Evolutionary conservation across 1,140 invertebrate genomes (phyloP), one percentile per base, ranked within the genome.

Genomic region (Neotoxoptera formosana): DNA sequence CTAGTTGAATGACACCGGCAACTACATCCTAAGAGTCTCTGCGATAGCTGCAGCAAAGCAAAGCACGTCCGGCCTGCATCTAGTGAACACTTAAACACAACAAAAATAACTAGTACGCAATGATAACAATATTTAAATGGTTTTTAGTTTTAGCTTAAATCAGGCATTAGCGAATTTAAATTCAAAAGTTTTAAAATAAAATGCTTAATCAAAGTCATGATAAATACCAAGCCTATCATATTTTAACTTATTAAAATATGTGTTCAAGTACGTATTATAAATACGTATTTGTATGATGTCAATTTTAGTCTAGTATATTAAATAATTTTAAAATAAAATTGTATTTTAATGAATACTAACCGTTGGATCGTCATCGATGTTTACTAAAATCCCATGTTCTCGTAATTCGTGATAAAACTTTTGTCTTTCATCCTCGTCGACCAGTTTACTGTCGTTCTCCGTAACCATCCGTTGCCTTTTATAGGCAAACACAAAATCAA

Each of bases 401-500:
- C 11, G 45, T n/a, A 92, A 53, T 92, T 92, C 45, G 1, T 84
- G 30, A n/a, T 84, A 92, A 84, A 92, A 84, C 21, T 21, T 47
- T 36, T 11, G 76, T 34, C 91, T 81, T 36, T 92, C 91, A 7
- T 45, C 14, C 2, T 92, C 76, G 47, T 92, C 48, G n/a, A 41
- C 34, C 3, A 53, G 47, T 41, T 84, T 84, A 34, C n/a, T 53
- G 9, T 36, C 4, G 21, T n/a, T 7, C n/a, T 76, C 60, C 20
- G 7, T 11, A 20, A 34, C 21, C 2, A 53, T 92, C 23, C n/a
- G 41, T 47, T 81, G 45, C 14, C 76, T 84, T 25, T 84, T n/a
- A 83, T 92, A 92, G 21, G 91, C 91, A 20, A 92, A 53, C 14
- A 92, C 91, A 36, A 92, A 92, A 84, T 92, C 91, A 17, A 84